Evolutionary conservation across 2,113 vertebrate genomes (phyloP).

Genomic region (Scomber colias): DNA sequence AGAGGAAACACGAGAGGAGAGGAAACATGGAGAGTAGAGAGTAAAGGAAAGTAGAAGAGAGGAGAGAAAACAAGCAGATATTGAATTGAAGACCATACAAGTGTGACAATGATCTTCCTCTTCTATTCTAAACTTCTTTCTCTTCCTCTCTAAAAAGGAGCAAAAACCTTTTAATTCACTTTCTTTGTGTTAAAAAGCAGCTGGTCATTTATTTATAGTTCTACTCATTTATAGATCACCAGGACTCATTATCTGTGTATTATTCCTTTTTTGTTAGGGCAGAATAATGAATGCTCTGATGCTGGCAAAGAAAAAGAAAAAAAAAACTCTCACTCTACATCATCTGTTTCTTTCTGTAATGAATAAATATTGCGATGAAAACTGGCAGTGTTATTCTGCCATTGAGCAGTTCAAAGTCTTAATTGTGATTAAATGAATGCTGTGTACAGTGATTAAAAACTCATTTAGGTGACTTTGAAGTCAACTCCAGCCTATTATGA

Average conservation of each 20-base stretch:
- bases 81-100: background rate
- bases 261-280: slow-evolving; percentile 51
- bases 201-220: slow-evolving; percentile 37
- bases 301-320: background rate
- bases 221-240: slow-evolving; percentile 10
- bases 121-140: too few species aligned
- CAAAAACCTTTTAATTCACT: background rate
- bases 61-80: background rate
- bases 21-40: too few species aligned
- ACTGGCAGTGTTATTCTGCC: slow-evolving; percentile 15
- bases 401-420: slow-evolving; percentile 25
- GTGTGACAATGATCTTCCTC: background rate
- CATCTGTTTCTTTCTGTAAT: slow-evolving; percentile 14
- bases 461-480: slow-evolving; percentile 8
- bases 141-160: background rate
- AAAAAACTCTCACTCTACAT: slow-evolving; percentile 1
- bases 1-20: background rate
- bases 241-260: slow-evolving; percentile 51
- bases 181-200: background rate
- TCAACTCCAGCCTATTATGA: background rate
- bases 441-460: slow-evolving; percentile 40
- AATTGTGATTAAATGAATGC: slow-evolving; percentile 48
- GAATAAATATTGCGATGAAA: slow-evolving; percentile 34
- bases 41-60: background rate
- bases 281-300: slow-evolving; percentile 37